These are phyloP conservation scores for Crypturellus undulatus DNA, from an alignment of 2,113 vertebrate genomes.

Conservation along the genomic window DNA sequence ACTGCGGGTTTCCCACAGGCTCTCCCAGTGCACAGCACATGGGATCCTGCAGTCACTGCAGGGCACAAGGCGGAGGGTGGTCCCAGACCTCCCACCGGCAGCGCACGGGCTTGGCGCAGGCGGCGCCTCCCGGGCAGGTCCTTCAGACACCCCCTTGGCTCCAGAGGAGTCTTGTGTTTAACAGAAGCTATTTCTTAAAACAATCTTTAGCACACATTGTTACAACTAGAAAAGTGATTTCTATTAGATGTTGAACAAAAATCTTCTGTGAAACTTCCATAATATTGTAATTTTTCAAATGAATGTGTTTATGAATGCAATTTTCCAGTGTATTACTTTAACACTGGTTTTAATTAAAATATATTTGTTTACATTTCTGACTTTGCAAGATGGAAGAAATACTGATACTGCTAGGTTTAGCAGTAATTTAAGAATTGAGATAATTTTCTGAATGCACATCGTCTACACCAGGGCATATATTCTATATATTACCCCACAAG, in stretches of 20 bases:
- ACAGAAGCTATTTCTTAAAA: background rate
- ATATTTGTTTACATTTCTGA: background rate
- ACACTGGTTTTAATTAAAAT: background rate
- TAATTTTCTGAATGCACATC: background rate
- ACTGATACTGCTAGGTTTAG: background rate
- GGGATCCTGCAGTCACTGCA: background rate
- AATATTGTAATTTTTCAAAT: background rate
- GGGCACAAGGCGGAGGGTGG: background rate
- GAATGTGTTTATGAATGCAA: background rate
- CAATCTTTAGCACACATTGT: background rate
- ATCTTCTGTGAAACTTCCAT: background rate
- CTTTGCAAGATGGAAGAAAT: background rate
- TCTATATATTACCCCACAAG: background rate
- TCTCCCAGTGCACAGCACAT: background rate
- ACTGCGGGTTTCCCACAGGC: background rate
- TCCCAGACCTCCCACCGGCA: background rate
- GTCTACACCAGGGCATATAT: background rate
- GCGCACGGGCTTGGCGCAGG: no score
- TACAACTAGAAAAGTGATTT: background rate
- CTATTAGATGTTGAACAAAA: background rate
- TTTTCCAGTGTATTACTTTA: background rate
- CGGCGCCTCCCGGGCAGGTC: background rate
- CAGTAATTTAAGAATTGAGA: background rate
- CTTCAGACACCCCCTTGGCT: background rate
- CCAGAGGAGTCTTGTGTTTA: background rate